These are phyloP conservation scores for Pimephales promelas DNA, from an alignment of 2,113 vertebrate species.

Conservation along the genomic window DNA sequence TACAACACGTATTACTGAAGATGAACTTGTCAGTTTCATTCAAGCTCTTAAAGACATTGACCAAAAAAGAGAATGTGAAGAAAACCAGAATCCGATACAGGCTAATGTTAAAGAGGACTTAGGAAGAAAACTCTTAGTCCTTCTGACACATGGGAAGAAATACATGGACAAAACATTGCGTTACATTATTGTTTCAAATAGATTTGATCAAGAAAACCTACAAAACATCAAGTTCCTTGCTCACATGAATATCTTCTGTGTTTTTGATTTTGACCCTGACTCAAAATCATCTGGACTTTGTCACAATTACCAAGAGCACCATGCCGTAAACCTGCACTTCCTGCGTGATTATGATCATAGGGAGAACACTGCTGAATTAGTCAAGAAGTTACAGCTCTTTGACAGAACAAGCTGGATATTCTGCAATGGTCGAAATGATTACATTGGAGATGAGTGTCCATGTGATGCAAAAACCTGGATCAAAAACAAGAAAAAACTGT, in stretches of 20 bases:
- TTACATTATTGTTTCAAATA: conserved; percentile 83
- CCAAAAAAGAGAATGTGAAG: conserved; percentile 72
- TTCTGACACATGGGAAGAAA: conserved; percentile 77
- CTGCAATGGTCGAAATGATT: conserved; percentile 81
- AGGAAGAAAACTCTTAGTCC: conserved; percentile 75
- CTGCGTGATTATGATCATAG: conserved; percentile 71
- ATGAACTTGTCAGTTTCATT: conserved; percentile 18
- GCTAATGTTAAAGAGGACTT: conserved; percentile 65
- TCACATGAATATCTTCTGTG: conserved; percentile 79
- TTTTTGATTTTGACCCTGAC: conserved; percentile 84
- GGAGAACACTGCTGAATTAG: conserved; percentile 61
- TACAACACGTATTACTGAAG: conserved; percentile 69
- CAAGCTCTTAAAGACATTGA: conserved; percentile 63
- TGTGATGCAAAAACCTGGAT: conserved; percentile 82
- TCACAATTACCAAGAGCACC: conserved; percentile 71
- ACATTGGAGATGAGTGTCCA: conserved; percentile 68
- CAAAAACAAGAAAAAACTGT: conserved; percentile 73
- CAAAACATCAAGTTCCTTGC: conserved; percentile 73
- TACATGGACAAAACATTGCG: conserved; percentile 75
- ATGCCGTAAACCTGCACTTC: conserved; percentile 71
- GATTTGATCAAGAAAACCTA: conserved; percentile 71
- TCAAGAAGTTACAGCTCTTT: conserved; percentile 70
- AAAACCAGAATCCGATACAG: conserved; percentile 51
- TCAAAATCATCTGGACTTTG: conserved; percentile 79
- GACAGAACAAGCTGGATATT: conserved; percentile 85